Conservation (phyloP, 2,888 invertebrate genomes). For the Nomada ruficornis region DNA sequence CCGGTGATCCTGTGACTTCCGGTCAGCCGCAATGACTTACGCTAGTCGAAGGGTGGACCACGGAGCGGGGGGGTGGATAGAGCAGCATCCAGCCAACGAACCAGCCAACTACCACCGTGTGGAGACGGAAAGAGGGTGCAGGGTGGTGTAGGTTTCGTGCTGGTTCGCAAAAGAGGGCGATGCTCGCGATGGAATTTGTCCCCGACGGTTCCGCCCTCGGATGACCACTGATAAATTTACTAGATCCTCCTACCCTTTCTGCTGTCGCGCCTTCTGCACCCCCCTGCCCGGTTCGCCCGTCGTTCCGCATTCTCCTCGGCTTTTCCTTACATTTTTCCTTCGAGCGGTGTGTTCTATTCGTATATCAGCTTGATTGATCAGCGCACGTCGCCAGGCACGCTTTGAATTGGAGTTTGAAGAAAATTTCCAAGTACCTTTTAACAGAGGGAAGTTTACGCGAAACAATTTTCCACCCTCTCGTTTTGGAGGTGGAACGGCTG, state of each 20-base stretch:
- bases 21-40: conserved; percentile 84
- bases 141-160: conserved; percentile 60
- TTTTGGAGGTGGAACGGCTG: conserved; percentile 13
- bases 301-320: background rate
- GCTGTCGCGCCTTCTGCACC: conserved; percentile 33
- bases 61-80: conserved; percentile 18
- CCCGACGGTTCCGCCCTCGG: conserved; percentile 81
- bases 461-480: conserved; percentile 17
- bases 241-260: conserved; percentile 72
- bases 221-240: conserved; percentile 84
- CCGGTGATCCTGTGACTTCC: conserved; percentile 84
- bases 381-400: no score
- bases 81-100: conserved; percentile 52
- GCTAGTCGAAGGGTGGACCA: conserved; percentile 72
- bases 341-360: background rate
- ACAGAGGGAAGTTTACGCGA: background rate
- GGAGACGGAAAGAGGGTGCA: conserved; percentile 21
- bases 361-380: background rate
- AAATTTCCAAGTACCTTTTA: background rate
- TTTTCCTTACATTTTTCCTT: conserved; percentile 10
- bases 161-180: conserved; percentile 76
- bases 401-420: background rate
- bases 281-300: background rate
- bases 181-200: conserved; percentile 83
- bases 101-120: conserved; percentile 51